Evolutionary conservation across 2,888 invertebrate genomes (phyloP), one percentile per base, ranked within the genome.

Genomic region (Sphinx pinastri): DNA sequence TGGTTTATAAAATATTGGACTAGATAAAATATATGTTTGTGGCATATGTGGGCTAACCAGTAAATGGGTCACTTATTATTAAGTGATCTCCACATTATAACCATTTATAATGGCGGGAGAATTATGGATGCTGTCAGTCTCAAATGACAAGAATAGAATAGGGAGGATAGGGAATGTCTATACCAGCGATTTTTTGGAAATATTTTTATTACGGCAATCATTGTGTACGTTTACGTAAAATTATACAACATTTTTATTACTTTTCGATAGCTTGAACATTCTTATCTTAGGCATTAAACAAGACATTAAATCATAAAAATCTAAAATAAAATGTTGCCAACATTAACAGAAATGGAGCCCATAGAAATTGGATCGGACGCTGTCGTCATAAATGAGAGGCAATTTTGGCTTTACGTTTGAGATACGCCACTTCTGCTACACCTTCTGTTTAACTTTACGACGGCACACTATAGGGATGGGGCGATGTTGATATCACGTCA

Each of bases 381-480:
- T 60, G 60, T 31, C 45, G 49, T 63, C 69, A 66, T 63, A 67
- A 70, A 67, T 67, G 70, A 66, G 55, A 57, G 55, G 45, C 55
- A 67, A 66, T 70, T 16, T 13, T 31, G 25, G 45, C 38, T 57
- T 67, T 67, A 70, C 57, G 67, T 49, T 54, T 54, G 63, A 63
- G 63, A 63, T 63, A 63, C 59, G 79, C 75, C 73, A 76, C 77
- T 82, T 78, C 71, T 78, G 80, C 75, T 79, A 76, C 79, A 80
- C 79, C 77, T 77, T 73, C 75, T 76, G 75, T 80, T 81, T 82
- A 79, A 78, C 82, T 83, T 82, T 83, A 83, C 79, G 75, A 77
- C 77, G 73, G 63, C 63, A 49, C 67, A 71, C 66, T 16, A 57
- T 70, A 70, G 70, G 38, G 70, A 67, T 70, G 70, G 58, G 70